A percentile compares a stretch with the other conserved stretches of the same genome.
Evolutionary conservation across 1,140 invertebrate genomes (phyloP).

Genomic region (Leptopilina clavipes): DNA sequence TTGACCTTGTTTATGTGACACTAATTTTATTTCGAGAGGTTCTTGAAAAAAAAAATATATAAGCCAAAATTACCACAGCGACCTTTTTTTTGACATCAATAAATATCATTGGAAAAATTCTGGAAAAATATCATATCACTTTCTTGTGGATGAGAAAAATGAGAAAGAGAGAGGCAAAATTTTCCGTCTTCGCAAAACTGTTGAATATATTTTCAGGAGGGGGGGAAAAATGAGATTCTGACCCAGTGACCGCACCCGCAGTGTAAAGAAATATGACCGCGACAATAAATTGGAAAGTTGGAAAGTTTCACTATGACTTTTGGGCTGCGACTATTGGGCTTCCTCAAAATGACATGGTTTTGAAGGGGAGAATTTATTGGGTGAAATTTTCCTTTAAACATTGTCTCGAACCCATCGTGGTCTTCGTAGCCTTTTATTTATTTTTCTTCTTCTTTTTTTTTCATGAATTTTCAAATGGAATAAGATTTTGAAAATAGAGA

Average conservation of each 20-base stretch:
- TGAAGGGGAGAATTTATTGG: constrained; percentile 37
- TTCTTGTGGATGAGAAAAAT: no score
- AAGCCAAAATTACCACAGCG: neutral
- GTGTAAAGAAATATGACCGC: constrained; percentile 47
- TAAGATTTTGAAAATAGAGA: neutral
- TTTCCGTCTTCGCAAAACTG: neutral
- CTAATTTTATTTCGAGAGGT: neutral
- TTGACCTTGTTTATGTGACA: constrained; percentile 22
- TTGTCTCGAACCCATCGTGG: constrained; percentile 35
- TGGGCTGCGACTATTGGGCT: neutral
- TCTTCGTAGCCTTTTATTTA: constrained; percentile 25
- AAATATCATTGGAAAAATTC: no score
- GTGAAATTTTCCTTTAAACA: constrained; percentile 32
- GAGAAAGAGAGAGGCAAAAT: no score
- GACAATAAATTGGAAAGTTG: constrained; percentile 54
- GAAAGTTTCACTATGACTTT: constrained; percentile 48
- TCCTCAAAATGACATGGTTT: constrained; percentile 16
- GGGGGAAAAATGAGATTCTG: constrained; percentile 6
- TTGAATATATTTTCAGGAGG: neutral
- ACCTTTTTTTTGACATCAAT: neutral
- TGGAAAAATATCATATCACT: neutral
- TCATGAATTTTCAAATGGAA: neutral
- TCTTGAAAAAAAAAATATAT: neutral
- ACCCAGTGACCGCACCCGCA: constrained; percentile 33
- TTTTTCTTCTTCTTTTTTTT: no score